Percentiles rank a stretch among this genome's conserved stretches.
These are phyloP conservation scores for Apteryx owenii DNA, from an alignment of 2,113 vertebrate genomes.

Conservation along the genomic window DNA sequence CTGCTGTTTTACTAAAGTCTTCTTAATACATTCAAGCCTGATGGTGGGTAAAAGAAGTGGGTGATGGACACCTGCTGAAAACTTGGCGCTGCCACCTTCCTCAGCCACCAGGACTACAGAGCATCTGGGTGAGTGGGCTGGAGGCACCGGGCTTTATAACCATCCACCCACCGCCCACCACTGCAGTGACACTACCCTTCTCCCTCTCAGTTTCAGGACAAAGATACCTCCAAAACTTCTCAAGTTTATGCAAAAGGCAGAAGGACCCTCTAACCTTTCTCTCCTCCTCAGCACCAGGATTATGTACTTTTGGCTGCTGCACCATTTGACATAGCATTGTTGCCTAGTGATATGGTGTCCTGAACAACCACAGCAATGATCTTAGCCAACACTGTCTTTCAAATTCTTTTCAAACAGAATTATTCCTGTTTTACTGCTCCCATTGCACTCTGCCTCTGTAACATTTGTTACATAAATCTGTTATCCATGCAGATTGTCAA, in stretches of 20 bases:
- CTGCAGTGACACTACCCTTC: not conserved
- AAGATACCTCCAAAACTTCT: not conserved
- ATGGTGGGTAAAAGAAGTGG: not conserved
- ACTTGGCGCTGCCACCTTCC: not conserved
- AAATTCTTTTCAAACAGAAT: not conserved
- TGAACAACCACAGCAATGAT: not conserved
- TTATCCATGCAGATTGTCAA: not conserved
- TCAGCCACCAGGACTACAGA: not conserved
- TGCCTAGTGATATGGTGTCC: not conserved
- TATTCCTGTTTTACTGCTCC: not conserved
- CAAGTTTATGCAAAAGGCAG: not conserved
- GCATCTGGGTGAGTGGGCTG: not conserved
- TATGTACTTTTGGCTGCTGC: not conserved
- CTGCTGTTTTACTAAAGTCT: not conserved
- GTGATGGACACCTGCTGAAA: not conserved
- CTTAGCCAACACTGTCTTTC: not conserved
- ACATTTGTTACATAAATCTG: not conserved
- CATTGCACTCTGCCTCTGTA: not conserved
- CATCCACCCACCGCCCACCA: not conserved
- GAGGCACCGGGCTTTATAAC: not conserved
- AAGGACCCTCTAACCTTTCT: not conserved
- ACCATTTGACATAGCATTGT: not conserved
- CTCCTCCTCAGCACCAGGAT: not conserved
- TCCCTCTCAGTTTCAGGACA: not conserved
- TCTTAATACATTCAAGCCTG: not conserved